A percentile compares a stretch with the other conserved stretches of the same genome.
phyloP scores from a whole-genome alignment of 37 sponge, comb jelly and placozoan genomes.

The Agelas oroides region DNA sequence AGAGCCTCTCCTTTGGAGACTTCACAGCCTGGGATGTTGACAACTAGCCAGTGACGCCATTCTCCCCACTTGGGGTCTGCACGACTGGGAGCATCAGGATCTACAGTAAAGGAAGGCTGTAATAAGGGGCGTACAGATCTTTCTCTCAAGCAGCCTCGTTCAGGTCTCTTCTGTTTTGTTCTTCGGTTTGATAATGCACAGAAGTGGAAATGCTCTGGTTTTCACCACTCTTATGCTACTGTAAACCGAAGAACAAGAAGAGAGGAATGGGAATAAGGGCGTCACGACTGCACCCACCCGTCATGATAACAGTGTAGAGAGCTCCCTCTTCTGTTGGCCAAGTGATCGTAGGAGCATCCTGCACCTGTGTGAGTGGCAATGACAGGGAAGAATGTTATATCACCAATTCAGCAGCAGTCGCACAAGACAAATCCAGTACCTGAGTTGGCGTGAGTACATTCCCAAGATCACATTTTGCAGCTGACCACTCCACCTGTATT shows the following conservation, averaged over 20 bases:
- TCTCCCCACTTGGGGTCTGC: slow-evolving; percentile 77
- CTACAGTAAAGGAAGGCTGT: slow-evolving; percentile 37
- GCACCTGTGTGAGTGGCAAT: slow-evolving; percentile 64
- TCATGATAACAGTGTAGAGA: slow-evolving; percentile 71
- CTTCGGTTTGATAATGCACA: too few species aligned
- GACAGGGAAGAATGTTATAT: neutral
- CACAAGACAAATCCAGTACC: too few species aligned
- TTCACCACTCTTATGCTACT: too few species aligned
- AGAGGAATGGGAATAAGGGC: too few species aligned
- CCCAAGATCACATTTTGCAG: slow-evolving; percentile 51
- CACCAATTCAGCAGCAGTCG: too few species aligned
- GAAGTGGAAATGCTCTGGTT: too few species aligned
- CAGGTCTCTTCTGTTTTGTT: too few species aligned
- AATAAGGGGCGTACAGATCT: neutral
- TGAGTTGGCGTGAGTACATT: slow-evolving; percentile 79
- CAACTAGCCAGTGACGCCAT: slow-evolving; percentile 91
- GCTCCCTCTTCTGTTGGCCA: slow-evolving; percentile 71
- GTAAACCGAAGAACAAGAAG: too few species aligned
- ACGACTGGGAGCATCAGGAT: slow-evolving; percentile 92
- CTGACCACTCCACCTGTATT: slow-evolving; percentile 19
- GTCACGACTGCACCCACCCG: slow-evolving; percentile 41
- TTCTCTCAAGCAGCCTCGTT: too few species aligned
- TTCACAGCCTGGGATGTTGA: slow-evolving; percentile 76
- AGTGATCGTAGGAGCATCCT: slow-evolving; percentile 65
- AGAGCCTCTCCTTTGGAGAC: slow-evolving; percentile 68